Evolutionary conservation across 2,888 invertebrate genomes (phyloP), one percentile per base, ranked within the genome.

Genomic region (Synanthedon formicaeformis): DNA sequence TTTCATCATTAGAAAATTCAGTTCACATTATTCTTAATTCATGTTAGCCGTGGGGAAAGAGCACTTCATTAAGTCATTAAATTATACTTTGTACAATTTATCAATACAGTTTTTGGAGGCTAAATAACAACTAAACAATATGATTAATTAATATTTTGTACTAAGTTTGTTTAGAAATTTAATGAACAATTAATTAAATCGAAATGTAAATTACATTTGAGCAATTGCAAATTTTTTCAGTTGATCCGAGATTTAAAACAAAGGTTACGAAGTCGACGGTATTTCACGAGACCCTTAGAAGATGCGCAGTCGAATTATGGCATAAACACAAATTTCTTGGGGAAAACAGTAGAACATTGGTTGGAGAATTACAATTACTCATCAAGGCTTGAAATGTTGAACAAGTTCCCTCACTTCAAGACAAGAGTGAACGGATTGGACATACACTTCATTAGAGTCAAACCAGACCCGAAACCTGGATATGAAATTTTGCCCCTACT

Each of bases 221-320:
- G 34, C 8, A 10, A 34, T 6, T 34, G 34, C 10, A 10, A 34
- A 2, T 34, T 13, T 48, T 76, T 75, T 40, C 73, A 86, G 86
- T 77, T 76, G 67, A 84, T 93, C 51, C 74, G 83, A 50, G 91
- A 92, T 63, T 77, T 94, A 49, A 89, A 89, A 59, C 61, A 77
- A 14, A 88, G 93, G 52, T 77, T 95, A 52, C 71, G 57, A 60
- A 85, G 81, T 52, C 83, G 81, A 51, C 85, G 89, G 14, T 79
- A 88, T 8, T 73, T 87, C 2, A 82, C 89, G 5, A 81, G 81
- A 56, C 91, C 94, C 0, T 70, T 94, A 58, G 92, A 94, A 73
- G 91, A 90, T 48, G 87, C 89, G 1, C 89, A 90, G 45, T 96
- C 96, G 64, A 89, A 93, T 66, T 97, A 96, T 69, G 97, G 97